Percentiles rank a stretch among this genome's conserved stretches.
phyloP scores from a whole-genome alignment of 2,113 vertebrate species.

The Tragelaphus scriptus region DNA sequence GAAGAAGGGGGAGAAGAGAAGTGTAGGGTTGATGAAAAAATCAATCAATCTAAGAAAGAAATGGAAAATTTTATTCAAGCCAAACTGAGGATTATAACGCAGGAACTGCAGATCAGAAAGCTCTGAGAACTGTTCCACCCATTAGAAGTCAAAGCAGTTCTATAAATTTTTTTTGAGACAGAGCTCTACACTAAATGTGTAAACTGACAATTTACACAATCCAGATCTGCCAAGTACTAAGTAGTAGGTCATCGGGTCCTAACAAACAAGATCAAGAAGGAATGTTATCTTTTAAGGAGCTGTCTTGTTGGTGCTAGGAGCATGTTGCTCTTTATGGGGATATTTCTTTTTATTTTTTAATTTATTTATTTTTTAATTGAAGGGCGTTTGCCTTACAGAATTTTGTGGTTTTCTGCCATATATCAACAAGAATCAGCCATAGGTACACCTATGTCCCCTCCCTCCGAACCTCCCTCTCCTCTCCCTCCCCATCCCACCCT shows the following conservation, averaged over 20 bases:
- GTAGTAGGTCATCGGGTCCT: background rate
- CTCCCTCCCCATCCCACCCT: background rate
- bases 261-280: background rate
- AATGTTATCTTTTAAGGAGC: background rate
- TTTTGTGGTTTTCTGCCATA: background rate
- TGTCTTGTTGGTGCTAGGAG: background rate
- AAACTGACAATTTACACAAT: background rate
- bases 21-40: background rate
- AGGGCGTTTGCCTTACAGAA: background rate
- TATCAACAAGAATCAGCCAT: background rate
- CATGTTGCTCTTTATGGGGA: background rate
- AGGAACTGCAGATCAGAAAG: background rate
- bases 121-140: background rate
- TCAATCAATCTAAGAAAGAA: background rate
- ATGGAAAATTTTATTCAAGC: background rate
- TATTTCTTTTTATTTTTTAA: background rate
- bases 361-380: background rate
- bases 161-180: background rate
- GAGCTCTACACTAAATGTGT: background rate
- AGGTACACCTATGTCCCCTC: background rate
- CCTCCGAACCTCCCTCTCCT: background rate
- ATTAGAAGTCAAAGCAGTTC: background rate
- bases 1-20: background rate
- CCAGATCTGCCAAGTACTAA: background rate
- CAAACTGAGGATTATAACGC: background rate